phyloP scores from a whole-genome alignment of 2,797 vertebrate species.

The Aplochiton taeniatus region DNA sequence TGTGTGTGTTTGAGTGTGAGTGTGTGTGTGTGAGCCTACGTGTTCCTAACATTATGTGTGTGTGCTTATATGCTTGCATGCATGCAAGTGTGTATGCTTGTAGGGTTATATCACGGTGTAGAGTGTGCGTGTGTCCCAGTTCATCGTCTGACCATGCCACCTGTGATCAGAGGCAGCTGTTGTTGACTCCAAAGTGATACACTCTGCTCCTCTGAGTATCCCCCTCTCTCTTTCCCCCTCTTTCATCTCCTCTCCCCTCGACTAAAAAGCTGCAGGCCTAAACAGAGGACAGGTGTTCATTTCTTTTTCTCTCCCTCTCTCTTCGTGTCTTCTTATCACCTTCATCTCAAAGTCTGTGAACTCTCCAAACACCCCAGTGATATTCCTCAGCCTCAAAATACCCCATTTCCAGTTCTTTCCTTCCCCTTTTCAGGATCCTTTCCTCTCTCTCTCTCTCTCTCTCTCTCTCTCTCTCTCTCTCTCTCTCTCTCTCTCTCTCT shows the following conservation, averaged over 20 bases:
- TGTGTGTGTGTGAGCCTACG: slow-evolving; percentile 5
- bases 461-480: too few relatives aligned
- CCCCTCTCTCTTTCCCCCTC: slow-evolving; percentile 23
- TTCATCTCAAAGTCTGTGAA: too few relatives aligned
- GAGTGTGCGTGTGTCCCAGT: background rate
- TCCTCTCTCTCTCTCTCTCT: too few relatives aligned
- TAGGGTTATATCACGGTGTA: background rate
- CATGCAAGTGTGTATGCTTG: background rate
- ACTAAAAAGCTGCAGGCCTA: slow-evolving; percentile 38
- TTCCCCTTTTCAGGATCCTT: too few relatives aligned
- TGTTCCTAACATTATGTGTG: slow-evolving; percentile 8
- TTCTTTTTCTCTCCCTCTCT: slow-evolving; percentile 3
- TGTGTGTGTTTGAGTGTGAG: background rate
- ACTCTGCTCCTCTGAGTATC: slow-evolving; percentile 25
- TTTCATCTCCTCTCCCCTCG: slow-evolving; percentile 58
- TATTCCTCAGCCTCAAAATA: too few relatives aligned
- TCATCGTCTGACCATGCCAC: slow-evolving; percentile 21
- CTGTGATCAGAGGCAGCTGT: slow-evolving; percentile 54
- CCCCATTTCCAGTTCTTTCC: too few relatives aligned
- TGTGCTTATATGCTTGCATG: slow-evolving; percentile 17
- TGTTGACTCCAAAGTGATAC: slow-evolving; percentile 45
- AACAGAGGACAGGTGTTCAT: slow-evolving; percentile 44
- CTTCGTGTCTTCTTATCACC: too few relatives aligned
- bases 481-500: background rate
- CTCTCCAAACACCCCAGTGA: too few relatives aligned